phyloP scores from a whole-genome alignment of 2,113 vertebrate genomes.

The Tapirus terrestris region DNA sequence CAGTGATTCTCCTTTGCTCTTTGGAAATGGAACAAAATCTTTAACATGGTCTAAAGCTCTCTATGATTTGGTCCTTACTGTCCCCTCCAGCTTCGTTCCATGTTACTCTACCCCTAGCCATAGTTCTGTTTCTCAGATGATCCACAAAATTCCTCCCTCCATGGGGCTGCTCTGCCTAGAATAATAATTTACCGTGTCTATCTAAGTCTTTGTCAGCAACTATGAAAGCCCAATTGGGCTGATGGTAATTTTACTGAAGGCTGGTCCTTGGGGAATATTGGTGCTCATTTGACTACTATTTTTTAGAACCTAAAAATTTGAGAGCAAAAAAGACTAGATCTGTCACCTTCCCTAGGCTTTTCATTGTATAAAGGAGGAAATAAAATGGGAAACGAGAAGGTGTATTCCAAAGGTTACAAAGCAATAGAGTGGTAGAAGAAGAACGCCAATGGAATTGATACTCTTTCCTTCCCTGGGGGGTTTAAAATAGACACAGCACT shows the following conservation, averaged over 20 bases:
- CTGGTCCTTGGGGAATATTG: neutral
- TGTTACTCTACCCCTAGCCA: neutral
- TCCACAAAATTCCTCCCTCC: neutral
- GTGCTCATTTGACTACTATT: neutral
- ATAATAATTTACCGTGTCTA: neutral
- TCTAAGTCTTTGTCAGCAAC: neutral
- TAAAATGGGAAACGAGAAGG: neutral
- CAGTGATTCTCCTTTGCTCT: neutral
- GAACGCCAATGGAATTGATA: neutral
- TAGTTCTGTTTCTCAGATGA: neutral
- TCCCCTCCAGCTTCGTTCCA: neutral
- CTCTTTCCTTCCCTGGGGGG: neutral
- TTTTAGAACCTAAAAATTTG: neutral
- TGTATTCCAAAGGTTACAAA: neutral
- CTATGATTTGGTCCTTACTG: neutral
- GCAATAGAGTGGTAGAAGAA: neutral
- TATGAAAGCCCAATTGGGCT: neutral
- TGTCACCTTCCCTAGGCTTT: neutral
- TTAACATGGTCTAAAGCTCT: neutral
- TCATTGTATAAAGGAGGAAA: neutral
- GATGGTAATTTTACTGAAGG: neutral
- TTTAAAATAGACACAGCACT: neutral
- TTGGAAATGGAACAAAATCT: neutral
- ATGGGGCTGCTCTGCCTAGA: neutral
- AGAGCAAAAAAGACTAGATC: neutral